Percentiles rank a stretch among this genome's conserved stretches.
These are phyloP conservation scores for Monoplex corrugatus DNA, from an alignment of 2,888 invertebrate genomes.

Conservation along the genomic window DNA sequence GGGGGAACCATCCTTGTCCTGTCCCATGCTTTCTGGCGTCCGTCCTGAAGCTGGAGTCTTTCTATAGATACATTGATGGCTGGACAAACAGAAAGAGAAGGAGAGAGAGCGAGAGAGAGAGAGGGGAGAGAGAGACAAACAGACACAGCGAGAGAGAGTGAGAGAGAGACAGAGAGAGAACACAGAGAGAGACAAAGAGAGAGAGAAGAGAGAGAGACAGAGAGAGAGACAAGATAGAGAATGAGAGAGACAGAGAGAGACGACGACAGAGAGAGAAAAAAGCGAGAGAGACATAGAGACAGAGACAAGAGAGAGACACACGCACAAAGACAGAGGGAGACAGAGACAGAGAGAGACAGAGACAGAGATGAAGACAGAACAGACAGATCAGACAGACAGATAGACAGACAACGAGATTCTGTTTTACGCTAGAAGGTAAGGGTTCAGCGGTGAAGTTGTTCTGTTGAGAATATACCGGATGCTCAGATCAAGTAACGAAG, in stretches of 20 bases:
- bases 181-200: background rate
- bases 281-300: background rate
- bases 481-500: no score
- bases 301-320: no score
- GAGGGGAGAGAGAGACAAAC: background rate
- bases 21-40: background rate
- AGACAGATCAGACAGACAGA: no score
- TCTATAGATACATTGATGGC: no score
- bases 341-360: no score
- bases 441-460: no score
- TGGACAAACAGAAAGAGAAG: background rate
- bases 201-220: background rate
- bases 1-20: constrained; percentile 34
- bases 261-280: background rate
- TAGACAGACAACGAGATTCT: no score
- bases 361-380: no score
- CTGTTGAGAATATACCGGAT: no score
- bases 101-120: background rate
- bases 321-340: no score
- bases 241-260: background rate
- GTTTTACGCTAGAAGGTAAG: no score
- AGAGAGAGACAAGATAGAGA: background rate
- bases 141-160: background rate
- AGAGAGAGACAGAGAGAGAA: background rate
- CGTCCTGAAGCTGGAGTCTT: no score